A percentile compares a stretch with the other conserved stretches of the same genome.
phyloP scores from a whole-genome alignment of 2,113 vertebrate species.

The Oncorhynchus mykiss region DNA sequence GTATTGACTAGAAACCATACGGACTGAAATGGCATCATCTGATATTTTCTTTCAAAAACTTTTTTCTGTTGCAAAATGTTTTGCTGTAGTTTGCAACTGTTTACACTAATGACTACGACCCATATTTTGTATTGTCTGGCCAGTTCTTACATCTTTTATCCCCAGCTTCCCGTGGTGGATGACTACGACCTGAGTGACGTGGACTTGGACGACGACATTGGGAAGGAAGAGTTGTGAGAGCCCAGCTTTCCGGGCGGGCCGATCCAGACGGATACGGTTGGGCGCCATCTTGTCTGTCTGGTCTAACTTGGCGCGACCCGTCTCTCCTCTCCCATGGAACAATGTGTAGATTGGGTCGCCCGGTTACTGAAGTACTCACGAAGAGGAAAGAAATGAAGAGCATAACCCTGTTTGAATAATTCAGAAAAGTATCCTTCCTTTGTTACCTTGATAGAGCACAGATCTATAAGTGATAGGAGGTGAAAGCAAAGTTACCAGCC shows the following conservation, averaged over 20 bases:
- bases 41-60: too few relatives aligned
- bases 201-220: constrained; percentile 83
- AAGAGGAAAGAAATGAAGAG: constrained; percentile 28
- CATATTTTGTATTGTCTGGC: too few relatives aligned
- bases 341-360: constrained; percentile 47
- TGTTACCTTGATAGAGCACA: too few relatives aligned
- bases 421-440: too few relatives aligned
- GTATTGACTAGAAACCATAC: too few relatives aligned
- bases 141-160: neutral
- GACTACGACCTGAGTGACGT: constrained; percentile 95
- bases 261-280: constrained; percentile 24
- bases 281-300: constrained; percentile 13
- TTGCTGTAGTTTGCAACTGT: too few relatives aligned
- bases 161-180: constrained; percentile 90
- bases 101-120: too few relatives aligned
- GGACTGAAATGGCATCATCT: too few relatives aligned
- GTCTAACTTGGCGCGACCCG: constrained; percentile 21
- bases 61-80: too few relatives aligned
- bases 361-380: constrained; percentile 64
- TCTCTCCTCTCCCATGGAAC: constrained; percentile 67
- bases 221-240: constrained; percentile 85
- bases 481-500: too few relatives aligned
- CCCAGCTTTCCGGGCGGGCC: constrained; percentile 15
- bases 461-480: too few relatives aligned
- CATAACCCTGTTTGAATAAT: too few relatives aligned